Evolutionary conservation across 2,113 vertebrate genomes (phyloP), one percentile per base, ranked within the genome.

Genomic region (Aegotheles bennettii): DNA sequence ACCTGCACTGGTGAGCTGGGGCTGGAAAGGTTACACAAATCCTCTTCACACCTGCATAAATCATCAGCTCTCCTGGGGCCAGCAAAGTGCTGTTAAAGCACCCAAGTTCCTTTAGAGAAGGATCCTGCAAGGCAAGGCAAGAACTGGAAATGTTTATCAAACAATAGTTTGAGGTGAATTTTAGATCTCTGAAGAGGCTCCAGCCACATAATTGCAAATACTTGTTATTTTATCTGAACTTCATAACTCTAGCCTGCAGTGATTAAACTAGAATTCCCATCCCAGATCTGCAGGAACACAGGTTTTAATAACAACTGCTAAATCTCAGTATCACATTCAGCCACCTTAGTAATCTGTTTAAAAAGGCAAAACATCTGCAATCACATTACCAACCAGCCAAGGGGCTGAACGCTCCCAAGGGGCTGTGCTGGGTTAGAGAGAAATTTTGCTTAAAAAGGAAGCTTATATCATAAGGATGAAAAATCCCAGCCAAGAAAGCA

Each of bases 251-350:
- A 17, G 67, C 68, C 43, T 64, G 80, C 64, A n/a, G 51, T 42
- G 76, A 92, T 95, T 93, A 93, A 93, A 89, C 26, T 67, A 17
- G 67, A 93, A 94, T 89, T 89, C 73, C 95, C 91, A 93, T 9
- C 73, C 73, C 28, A 23, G 56, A 51, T 29, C 43, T 25, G 61
- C 91, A 70, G 86, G 79, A 94, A 77, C 76, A 84, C 4, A 16
- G 93, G 59, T 16, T 42, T 63, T 59, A 92, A 75, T 84, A 92
- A 78, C 73, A 81, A 51, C 60, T 13, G 53, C 83, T 93, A 42
- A 81, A 89, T 59, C 80, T 81, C 91, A 70, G 3, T 42, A 70
- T 65, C 2, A 16, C 40, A 33, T 63, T 29, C 76, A 75, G 80
- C 29, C 71, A 40, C 59, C 36, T 95, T 81, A 87, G 60, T 74